Base-by-base conservation (phyloP, 1,140 invertebrate species). In the Brachystomella parvula region DNA sequence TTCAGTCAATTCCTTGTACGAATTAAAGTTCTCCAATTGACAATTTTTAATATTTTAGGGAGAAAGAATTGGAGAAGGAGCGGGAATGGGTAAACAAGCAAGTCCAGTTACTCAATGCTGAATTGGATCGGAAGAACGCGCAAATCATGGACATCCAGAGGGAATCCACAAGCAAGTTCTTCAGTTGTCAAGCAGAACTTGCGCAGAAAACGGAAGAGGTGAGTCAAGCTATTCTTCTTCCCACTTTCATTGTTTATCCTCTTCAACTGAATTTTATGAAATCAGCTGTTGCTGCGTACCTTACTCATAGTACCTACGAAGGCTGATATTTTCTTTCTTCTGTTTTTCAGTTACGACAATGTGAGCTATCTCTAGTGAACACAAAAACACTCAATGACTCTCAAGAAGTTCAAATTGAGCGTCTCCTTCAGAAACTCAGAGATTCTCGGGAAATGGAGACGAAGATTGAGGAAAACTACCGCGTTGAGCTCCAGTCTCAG, bases 61-160 rank as follows among this genome's bases (percentile, higher is more conserved):
- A 92, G 78, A 88, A 88, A 74, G 80, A 87, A n/a, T 79, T 93
- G 53, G 87, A 92, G 71, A 86, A 89, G 77, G 90, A 94, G 78
- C 83, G 84, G 68, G 77, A 80, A 15, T 81, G 92, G 61, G 75
- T 92, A 26, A 82, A 84, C 68, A 85, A 87, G 71, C 89, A 93
- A 80, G 86, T 92, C 67, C 80, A 85, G 68, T 81, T 83, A 66
- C 77, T 95, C 9, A 87, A 85, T 67, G 83, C 85, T 70, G 89
- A 94, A 77, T 77, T 95, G 1, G 83, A 85, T 56, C 83, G 86
- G 44, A 83, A 85, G 74, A 87, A 85, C 56, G 82, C 84, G 12
- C 89, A 94, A 79, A 77, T 94, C 32, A 84, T 90, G 72, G 84
- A 84, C 66, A 79, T 86, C 26, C 82, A 89, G 63, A 82, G 87